Base-by-base conservation (phyloP, 1,140 invertebrate genomes). In the Habropoda laboriosa region DNA sequence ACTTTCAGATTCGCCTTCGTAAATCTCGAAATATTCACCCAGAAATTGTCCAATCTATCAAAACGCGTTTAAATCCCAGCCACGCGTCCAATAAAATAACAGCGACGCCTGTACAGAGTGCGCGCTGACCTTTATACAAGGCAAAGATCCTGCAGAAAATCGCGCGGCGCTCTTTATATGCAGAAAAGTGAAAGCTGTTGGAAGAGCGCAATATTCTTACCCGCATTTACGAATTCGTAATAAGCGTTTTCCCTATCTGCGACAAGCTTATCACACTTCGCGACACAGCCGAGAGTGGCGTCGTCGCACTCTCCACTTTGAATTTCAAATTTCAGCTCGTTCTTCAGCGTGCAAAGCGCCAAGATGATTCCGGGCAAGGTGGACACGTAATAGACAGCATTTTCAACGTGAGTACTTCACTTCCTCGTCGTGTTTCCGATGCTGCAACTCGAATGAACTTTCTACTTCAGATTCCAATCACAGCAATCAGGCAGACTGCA, bases 391-490 rank as follows among this genome's bases (percentile, higher is more conserved):
- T 91, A 63, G 89, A 91, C 75, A 86, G 77, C 40, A 87, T 90
- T 42, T 91, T 91, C 60, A 90, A 92, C 55, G 91, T 91, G 73
- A 88, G 90, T 87, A 79, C 27, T 61, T 1, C 2, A 64, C 35
- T 0, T 16, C 1, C 12, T 1, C 6, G 2, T 12, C 13, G 0
- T 7, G 0, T 32, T 8, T 5, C 24, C 3, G 5, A 42, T 42
- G 1, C 0, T 77, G 0, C 13, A n/a, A 35, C 35, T 24, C 10
- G 42, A 47, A 16, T 53, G 27, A 3, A n/a, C 47, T 51, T 51
- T 53, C 21, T 3, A 24, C 60, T 68, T 24, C 76, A 92, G 91
- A 92, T 92, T 55, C 90, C 91, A 24, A 91, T 91, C 40, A 85
- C 89, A 12, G 89, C 87, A 8, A 91, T 92, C 42, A 88, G 80